Evolutionary conservation across 2,797 vertebrate genomes (phyloP).

Genomic region (Lithobates pipiens): DNA sequence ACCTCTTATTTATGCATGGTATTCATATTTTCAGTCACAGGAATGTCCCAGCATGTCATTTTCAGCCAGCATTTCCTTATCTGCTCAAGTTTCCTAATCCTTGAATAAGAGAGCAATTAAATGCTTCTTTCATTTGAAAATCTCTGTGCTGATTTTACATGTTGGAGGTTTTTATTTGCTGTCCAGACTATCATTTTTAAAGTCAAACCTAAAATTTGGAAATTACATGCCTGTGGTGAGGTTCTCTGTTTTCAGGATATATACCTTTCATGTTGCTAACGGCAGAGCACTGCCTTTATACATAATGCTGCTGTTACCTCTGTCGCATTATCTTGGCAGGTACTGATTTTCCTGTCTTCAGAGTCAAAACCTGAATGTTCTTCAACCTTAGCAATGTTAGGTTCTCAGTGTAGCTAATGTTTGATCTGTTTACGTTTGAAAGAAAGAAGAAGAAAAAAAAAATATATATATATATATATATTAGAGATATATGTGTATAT

Average conservation of each 20-base stretch:
- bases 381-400: constrained; percentile 18
- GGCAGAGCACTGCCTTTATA: not conserved
- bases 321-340: constrained; percentile 30
- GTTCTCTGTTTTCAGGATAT: not conserved
- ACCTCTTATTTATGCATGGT: too few species aligned
- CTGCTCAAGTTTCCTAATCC: too few species aligned
- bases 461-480: too few species aligned
- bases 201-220: constrained; percentile 25
- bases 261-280: constrained; percentile 7
- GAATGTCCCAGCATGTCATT: too few species aligned
- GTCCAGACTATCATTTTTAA: constrained; percentile 9
- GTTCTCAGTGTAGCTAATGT: not conserved
- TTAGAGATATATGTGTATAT: too few species aligned
- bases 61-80: too few species aligned
- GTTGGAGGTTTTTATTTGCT: constrained; percentile 17
- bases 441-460: too few species aligned
- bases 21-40: too few species aligned
- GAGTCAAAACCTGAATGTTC: constrained; percentile 10
- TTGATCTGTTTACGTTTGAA: not conserved
- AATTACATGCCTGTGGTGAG: constrained; percentile 2
- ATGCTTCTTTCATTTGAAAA: not conserved
- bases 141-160: not conserved
- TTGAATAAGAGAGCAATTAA: too few species aligned
- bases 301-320: constrained; percentile 22
- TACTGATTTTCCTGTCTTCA: constrained; percentile 28